phyloP scores from a whole-genome alignment of 2,797 vertebrate genomes.

The Pogoniulus pusillus region DNA sequence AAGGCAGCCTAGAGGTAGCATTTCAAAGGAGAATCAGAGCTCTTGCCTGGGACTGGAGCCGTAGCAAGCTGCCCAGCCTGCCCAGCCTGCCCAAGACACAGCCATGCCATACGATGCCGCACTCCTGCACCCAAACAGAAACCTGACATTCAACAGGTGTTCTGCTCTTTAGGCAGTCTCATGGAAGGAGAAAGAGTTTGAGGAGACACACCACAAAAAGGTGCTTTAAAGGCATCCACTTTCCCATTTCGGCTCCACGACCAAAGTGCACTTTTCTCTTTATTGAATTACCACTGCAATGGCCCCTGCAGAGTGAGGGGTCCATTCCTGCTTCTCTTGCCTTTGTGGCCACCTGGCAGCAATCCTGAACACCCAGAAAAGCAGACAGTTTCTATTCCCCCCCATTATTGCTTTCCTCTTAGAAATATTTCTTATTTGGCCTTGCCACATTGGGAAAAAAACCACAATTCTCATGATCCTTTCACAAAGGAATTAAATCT shows the following conservation, averaged over 20 bases:
- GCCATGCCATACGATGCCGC: background rate
- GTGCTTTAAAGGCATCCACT: background rate
- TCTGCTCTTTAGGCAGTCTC: background rate
- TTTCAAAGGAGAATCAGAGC: background rate
- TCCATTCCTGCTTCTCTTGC: background rate
- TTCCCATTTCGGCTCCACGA: background rate
- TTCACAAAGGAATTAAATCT: conserved; percentile 25
- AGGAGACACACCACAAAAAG: background rate
- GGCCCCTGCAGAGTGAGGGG: background rate
- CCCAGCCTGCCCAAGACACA: background rate
- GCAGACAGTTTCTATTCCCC: background rate
- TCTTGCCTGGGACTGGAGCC: background rate
- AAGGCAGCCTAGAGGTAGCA: conserved; percentile 28
- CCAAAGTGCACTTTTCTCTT: background rate
- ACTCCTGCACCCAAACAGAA: background rate
- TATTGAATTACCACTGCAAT: background rate
- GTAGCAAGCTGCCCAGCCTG: background rate
- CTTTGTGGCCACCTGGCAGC: conserved; percentile 4
- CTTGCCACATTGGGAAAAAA: background rate
- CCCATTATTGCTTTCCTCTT: background rate
- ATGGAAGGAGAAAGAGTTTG: background rate
- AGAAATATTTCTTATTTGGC: background rate
- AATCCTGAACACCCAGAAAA: background rate
- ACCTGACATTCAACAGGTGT: conserved; percentile 31
- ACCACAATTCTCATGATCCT: background rate